A percentile compares a stretch with the other conserved stretches of the same genome.
phyloP scores from a whole-genome alignment of 2,113 vertebrate genomes.

The Naja naja region DNA sequence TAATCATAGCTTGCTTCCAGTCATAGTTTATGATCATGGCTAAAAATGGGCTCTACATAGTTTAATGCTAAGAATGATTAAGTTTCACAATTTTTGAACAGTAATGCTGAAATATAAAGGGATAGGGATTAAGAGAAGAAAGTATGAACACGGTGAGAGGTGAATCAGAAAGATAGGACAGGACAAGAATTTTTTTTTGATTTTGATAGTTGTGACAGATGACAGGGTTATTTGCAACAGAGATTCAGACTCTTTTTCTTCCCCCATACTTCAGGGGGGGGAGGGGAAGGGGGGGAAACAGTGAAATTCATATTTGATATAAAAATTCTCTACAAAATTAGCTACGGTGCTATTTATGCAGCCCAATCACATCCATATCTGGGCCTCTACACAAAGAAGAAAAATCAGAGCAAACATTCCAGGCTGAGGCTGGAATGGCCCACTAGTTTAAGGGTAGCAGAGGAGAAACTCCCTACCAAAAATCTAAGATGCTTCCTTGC shows the following conservation, averaged over 20 bases:
- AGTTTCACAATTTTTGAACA: neutral
- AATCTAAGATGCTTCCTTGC: neutral
- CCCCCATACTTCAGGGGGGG: neutral
- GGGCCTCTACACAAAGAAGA: neutral
- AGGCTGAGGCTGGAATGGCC: neutral
- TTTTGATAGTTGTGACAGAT: neutral
- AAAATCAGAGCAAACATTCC: neutral
- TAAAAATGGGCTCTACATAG: neutral
- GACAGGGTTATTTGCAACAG: neutral
- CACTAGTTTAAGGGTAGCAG: neutral
- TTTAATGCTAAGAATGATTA: neutral
- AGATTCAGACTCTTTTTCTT: neutral
- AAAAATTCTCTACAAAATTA: neutral
- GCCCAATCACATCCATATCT: neutral
- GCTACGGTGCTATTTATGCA: neutral
- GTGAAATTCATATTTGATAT: neutral
- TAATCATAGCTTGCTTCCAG: neutral
- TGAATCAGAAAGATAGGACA: neutral
- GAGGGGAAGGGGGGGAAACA: too few relatives aligned
- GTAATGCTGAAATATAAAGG: neutral
- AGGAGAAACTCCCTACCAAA: neutral
- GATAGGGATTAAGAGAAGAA: neutral
- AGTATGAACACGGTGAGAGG: neutral
- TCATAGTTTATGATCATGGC: neutral
- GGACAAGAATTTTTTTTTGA: neutral